Evolutionary conservation across 2,113 vertebrate species (phyloP).

Genomic region (Phyllostomus hastatus): DNA sequence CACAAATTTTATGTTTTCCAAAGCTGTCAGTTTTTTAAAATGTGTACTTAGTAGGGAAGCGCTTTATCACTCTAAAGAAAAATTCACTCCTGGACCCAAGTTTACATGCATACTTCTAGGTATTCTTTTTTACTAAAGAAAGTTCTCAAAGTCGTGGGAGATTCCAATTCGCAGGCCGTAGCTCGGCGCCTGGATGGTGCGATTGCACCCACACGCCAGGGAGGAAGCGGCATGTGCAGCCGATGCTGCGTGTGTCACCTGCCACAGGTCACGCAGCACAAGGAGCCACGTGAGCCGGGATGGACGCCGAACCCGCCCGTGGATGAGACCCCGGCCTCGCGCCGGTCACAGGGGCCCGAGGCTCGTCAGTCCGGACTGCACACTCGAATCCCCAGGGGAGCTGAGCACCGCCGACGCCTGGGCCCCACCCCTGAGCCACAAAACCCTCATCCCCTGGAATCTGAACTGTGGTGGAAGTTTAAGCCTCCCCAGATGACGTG

Average conservation of each 20-base stretch:
- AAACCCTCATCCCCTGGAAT: not conserved
- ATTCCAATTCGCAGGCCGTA: not conserved
- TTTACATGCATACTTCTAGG: not conserved
- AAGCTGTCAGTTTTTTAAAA: not conserved
- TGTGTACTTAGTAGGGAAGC: not conserved
- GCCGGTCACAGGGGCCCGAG: not conserved
- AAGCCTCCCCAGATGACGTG: not conserved
- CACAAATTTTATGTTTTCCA: not conserved
- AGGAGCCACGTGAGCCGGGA: too few relatives aligned
- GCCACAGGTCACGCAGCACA: not conserved
- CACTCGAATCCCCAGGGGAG: not conserved
- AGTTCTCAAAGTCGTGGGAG: not conserved
- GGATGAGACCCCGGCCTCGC: too few relatives aligned
- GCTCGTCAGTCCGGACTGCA: not conserved
- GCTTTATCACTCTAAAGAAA: not conserved
- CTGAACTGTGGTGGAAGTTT: not conserved
- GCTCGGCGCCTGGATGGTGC: not conserved
- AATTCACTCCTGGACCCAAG: not conserved
- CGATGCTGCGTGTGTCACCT: not conserved
- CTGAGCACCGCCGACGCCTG: not conserved
- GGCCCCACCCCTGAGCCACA: not conserved
- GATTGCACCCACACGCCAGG: not conserved
- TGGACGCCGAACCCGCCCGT: too few relatives aligned
- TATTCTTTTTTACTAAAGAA: not conserved
- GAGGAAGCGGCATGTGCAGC: not conserved